Conservation (phyloP, 2,113 vertebrate species). For the Eulemur macaco region DNA sequence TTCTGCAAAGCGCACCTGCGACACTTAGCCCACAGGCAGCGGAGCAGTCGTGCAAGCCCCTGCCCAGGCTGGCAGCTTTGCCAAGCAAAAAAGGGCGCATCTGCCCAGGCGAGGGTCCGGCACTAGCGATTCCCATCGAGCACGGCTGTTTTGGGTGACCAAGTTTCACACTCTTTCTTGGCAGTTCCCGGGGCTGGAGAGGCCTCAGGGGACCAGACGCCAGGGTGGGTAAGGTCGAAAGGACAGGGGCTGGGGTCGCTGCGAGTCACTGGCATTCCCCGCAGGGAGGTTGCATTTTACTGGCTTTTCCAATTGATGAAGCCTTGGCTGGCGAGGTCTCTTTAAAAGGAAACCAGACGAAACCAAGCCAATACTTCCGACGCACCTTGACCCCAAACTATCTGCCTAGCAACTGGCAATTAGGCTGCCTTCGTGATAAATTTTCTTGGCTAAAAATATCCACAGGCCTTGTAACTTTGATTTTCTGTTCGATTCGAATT, state of each 20-base stretch:
- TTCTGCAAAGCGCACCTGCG: rapidly evolving
- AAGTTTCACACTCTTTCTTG: background rate
- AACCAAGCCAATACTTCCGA: rapidly evolving
- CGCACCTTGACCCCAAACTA: rapidly evolving
- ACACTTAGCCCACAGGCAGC: rapidly evolving
- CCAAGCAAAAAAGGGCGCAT: background rate
- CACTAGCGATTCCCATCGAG: rapidly evolving
- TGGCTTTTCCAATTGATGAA: background rate
- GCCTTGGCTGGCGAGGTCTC: background rate
- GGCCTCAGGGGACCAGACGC: rapidly evolving
- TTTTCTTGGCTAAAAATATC: conserved; percentile 41
- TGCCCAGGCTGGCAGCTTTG: background rate
- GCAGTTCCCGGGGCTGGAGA: background rate
- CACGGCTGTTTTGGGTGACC: background rate
- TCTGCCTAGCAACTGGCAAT: rapidly evolving
- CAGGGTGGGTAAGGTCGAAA: background rate
- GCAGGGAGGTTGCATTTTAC: rapidly evolving
- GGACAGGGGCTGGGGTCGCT: background rate
- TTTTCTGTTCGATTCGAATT: background rate
- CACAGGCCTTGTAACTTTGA: background rate
- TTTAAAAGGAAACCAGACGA: background rate
- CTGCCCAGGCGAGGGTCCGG: no score
- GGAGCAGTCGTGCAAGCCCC: rapidly evolving
- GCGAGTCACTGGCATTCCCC: rapidly evolving
- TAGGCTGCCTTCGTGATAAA: background rate